Evolutionary conservation across 1,140 invertebrate species (phyloP).

Genomic region (Apocrypta bakeri): DNA sequence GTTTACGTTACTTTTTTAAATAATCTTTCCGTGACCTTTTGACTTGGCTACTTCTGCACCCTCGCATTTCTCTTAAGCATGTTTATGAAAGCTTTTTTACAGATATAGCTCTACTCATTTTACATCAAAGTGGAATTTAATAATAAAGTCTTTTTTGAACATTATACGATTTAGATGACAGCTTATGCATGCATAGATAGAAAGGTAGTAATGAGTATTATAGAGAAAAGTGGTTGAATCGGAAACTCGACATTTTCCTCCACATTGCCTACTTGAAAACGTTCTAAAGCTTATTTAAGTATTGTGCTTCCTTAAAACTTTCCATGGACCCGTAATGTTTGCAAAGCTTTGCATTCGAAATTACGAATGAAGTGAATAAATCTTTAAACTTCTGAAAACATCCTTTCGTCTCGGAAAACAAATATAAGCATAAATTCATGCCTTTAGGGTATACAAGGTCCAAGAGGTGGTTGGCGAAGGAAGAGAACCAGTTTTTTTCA

Average conservation of each 20-base stretch:
- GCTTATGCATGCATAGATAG: too few relatives aligned
- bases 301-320: background rate
- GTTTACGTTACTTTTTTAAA: too few relatives aligned
- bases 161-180: too few relatives aligned
- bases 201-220: too few relatives aligned
- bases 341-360: background rate
- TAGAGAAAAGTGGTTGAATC: too few relatives aligned
- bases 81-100: too few relatives aligned
- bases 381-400: constrained; percentile 13
- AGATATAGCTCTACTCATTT: too few relatives aligned
- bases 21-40: background rate
- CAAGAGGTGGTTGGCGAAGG: background rate
- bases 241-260: background rate
- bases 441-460: background rate
- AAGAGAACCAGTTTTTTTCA: background rate
- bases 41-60: background rate
- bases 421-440: background rate
- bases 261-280: background rate
- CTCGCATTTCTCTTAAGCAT: too few relatives aligned
- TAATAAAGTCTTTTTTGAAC: too few relatives aligned
- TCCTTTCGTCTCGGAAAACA: constrained; percentile 7
- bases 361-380: constrained; percentile 4
- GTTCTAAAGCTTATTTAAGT: constrained; percentile 15
- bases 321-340: background rate
- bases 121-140: too few relatives aligned